Conservation (phyloP, 2,888 invertebrate genomes). For the Diloba caeruleocephala region DNA sequence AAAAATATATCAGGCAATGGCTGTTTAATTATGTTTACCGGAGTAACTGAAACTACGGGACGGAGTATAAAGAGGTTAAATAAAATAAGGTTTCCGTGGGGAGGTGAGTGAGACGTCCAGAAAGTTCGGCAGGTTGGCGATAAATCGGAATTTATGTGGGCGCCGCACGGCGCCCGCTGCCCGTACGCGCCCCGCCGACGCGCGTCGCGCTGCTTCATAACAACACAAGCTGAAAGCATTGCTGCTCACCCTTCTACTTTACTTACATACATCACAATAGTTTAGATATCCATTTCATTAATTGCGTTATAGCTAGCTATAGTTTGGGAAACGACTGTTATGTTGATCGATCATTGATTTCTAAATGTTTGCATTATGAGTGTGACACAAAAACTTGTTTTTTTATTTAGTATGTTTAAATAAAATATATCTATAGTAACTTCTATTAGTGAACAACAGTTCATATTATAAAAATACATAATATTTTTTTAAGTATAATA, state of each 20-base stretch:
- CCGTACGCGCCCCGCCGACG: constrained; percentile 31
- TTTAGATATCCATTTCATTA: constrained; percentile 43
- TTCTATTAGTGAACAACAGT: no score
- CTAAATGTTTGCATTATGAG: no score
- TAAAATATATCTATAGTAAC: no score
- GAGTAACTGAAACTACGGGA: constrained; percentile 65
- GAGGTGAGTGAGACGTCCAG: constrained; percentile 80
- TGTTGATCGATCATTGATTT: constrained; percentile 15
- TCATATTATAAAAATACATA: no score
- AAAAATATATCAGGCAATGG: constrained; percentile 45
- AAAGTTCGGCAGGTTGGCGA: constrained; percentile 85
- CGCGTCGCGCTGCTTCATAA: constrained; percentile 58
- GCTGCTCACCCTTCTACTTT: constrained; percentile 56
- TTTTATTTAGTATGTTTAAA: no score
- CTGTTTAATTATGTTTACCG: constrained; percentile 72
- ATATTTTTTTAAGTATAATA: no score
- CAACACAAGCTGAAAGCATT: constrained; percentile 70
- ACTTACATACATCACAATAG: constrained; percentile 46
- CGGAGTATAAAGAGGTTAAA: constrained; percentile 80
- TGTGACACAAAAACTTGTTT: no score
- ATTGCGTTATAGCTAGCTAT: constrained; percentile 39
- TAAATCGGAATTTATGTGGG: constrained; percentile 85
- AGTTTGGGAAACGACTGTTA: constrained; percentile 12
- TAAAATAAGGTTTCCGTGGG: constrained; percentile 80
- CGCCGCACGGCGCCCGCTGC: constrained; percentile 60